These are phyloP conservation scores for Hesperia comma DNA, from an alignment of 2,888 invertebrate genomes.

Conservation along the genomic window DNA sequence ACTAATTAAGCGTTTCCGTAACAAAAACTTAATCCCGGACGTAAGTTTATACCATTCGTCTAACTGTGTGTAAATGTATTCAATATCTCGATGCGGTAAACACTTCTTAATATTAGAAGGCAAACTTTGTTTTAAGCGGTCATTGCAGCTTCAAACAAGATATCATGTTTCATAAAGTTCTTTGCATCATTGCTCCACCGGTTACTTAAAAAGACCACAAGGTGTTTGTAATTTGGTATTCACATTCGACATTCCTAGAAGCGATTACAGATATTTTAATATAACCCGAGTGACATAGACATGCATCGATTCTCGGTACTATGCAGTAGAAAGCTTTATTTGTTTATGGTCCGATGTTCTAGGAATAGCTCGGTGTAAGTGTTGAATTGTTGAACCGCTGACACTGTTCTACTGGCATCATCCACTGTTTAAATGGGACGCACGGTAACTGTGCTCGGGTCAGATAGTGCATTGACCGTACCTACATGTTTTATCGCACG, in stretches of 20 bases:
- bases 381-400: slow-evolving; percentile 1
- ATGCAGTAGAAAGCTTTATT: slow-evolving; percentile 6
- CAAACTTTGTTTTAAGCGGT: too few species aligned
- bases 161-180: too few species aligned
- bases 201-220: too few species aligned
- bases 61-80: not conserved
- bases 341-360: slow-evolving; percentile 12
- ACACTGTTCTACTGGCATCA: slow-evolving; percentile 11
- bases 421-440: not conserved
- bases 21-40: slow-evolving; percentile 1
- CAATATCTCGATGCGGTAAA: too few species aligned
- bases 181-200: too few species aligned
- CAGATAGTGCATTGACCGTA: not conserved
- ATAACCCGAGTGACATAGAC: not conserved
- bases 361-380: slow-evolving; percentile 9
- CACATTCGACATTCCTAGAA: not conserved
- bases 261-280: not conserved
- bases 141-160: too few species aligned
- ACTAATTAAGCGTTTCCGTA: not conserved
- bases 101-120: too few species aligned
- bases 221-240: too few species aligned
- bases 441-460: not conserved
- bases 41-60: not conserved
- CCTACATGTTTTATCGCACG: not conserved
- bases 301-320: slow-evolving; percentile 3